Evolutionary conservation across 2,888 invertebrate species (phyloP).

Genomic region (Lydus trimaculatus): DNA sequence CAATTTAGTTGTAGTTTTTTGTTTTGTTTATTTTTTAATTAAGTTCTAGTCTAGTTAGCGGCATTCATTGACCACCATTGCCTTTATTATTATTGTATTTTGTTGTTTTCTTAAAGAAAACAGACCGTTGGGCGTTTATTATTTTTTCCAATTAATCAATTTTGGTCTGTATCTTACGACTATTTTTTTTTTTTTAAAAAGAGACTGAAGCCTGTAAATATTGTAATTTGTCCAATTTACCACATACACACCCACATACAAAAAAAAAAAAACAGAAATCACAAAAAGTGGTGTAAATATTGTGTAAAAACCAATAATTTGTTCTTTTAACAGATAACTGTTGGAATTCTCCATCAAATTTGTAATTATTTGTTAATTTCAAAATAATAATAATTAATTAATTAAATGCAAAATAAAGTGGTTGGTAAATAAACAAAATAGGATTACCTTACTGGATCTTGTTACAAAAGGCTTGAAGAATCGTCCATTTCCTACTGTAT

Average conservation of each 20-base stretch:
- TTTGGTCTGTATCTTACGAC: neutral
- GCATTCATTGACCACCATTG: slow-evolving; percentile 8
- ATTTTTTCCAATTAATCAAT: neutral
- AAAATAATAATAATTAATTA: neutral
- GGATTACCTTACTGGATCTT: too few relatives aligned
- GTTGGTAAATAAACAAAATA: too few relatives aligned
- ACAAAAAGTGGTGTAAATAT: slow-evolving; percentile 3
- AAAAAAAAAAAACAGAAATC: too few relatives aligned
- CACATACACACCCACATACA: neutral
- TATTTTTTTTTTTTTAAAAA: neutral
- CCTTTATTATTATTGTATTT: slow-evolving; percentile 4
- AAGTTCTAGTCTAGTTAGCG: slow-evolving; percentile 10
- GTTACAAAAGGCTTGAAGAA: too few relatives aligned
- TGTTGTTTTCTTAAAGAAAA: neutral
- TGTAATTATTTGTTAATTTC: slow-evolving; percentile 7
- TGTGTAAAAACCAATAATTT: too few relatives aligned
- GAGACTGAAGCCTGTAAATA: slow-evolving; percentile 9
- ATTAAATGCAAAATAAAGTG: neutral
- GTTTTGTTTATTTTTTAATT: neutral
- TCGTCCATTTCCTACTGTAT: neutral
- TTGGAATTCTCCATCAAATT: neutral
- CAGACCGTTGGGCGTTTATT: neutral
- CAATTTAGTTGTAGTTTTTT: too few relatives aligned
- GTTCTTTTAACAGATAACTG: too few relatives aligned
- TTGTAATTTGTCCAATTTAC: neutral